Percentiles rank a stretch among this genome's conserved stretches.
phyloP scores from a whole-genome alignment of 2,113 vertebrate genomes.

The Ctenodactylus gundi region DNA sequence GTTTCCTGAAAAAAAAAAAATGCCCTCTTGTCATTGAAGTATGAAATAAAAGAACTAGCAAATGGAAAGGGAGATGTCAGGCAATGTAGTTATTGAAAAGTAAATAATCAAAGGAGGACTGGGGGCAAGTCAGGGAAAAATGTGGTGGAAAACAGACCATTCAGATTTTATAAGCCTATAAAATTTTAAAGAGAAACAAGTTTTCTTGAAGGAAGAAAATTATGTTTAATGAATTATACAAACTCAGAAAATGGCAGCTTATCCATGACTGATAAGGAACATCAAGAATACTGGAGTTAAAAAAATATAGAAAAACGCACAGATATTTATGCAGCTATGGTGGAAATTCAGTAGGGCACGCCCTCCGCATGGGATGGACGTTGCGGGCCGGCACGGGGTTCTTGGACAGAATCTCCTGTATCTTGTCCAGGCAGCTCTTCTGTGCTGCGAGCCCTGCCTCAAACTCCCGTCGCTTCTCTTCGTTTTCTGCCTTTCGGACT shows the following conservation, averaged over 20 bases:
- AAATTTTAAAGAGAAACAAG: not conserved
- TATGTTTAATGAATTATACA: conserved; percentile 7
- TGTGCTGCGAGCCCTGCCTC: conserved; percentile 74
- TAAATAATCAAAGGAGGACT: not conserved
- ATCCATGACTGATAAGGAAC: not conserved
- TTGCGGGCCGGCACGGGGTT: not conserved
- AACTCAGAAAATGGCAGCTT: not conserved
- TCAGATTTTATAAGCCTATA: not conserved
- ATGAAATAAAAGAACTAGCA: not conserved
- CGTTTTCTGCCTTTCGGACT: conserved; percentile 69
- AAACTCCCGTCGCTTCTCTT: conserved; percentile 81
- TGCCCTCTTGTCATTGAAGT: not conserved
- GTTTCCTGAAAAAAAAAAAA: not conserved
- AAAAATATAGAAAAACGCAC: not conserved
- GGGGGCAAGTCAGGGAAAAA: not conserved
- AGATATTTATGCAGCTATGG: not conserved
- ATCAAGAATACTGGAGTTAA: not conserved
- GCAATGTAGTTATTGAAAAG: not conserved
- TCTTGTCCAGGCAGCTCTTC: conserved; percentile 79
- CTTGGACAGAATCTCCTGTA: conserved; percentile 81
- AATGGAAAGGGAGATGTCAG: not conserved
- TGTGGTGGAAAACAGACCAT: not conserved
- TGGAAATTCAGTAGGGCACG: not conserved
- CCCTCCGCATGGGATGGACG: conserved; percentile 86
- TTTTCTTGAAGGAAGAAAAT: conserved; percentile 1